Percentiles rank a stretch among this genome's conserved stretches.
These are phyloP conservation scores for Holothuria scabra DNA, from an alignment of 53 echinoderm and acorn worm genomes.

Conservation along the genomic window DNA sequence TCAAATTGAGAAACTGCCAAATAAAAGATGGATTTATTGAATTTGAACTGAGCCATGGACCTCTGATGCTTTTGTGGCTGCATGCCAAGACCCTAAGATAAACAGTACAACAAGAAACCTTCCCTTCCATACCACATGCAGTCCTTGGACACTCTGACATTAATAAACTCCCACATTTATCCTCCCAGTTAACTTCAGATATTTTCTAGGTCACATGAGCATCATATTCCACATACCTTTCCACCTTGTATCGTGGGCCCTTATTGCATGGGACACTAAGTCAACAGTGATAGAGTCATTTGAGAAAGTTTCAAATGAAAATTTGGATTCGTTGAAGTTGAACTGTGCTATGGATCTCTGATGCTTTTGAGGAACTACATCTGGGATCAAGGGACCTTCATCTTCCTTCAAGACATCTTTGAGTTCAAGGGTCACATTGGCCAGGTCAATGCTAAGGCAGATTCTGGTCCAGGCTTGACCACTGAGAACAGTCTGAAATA, in stretches of 20 bases:
- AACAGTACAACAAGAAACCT: no score
- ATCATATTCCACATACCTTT: conserved; percentile 53
- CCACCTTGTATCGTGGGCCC: conserved; percentile 92
- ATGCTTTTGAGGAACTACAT: conserved; percentile 34
- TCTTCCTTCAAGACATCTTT: conserved; percentile 24
- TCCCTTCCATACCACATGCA: no score
- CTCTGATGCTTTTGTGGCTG: conserved; percentile 25
- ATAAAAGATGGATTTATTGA: conserved; percentile 86
- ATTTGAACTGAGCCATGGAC: conserved; percentile 85
- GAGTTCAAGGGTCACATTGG: conserved; percentile 94
- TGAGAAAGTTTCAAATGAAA: conserved; percentile 93
- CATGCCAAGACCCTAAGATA: no score
- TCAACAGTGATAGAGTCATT: conserved; percentile 90
- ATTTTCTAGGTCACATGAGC: neutral
- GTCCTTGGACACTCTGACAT: no score
- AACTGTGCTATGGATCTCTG: conserved; percentile 86
- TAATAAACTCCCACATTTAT: no score
- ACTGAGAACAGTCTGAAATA: conserved; percentile 85
- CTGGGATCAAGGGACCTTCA: neutral
- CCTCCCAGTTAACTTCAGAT: no score
- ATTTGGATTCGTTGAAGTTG: conserved; percentile 94
- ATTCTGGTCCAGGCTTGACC: conserved; percentile 94
- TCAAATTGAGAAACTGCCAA: conserved; percentile 61
- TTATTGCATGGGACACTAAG: conserved; percentile 94
- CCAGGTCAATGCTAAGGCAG: conserved; percentile 85